These are phyloP conservation scores for Phainopepla nitens DNA, from an alignment of 2,113 vertebrate species.

Conservation along the genomic window DNA sequence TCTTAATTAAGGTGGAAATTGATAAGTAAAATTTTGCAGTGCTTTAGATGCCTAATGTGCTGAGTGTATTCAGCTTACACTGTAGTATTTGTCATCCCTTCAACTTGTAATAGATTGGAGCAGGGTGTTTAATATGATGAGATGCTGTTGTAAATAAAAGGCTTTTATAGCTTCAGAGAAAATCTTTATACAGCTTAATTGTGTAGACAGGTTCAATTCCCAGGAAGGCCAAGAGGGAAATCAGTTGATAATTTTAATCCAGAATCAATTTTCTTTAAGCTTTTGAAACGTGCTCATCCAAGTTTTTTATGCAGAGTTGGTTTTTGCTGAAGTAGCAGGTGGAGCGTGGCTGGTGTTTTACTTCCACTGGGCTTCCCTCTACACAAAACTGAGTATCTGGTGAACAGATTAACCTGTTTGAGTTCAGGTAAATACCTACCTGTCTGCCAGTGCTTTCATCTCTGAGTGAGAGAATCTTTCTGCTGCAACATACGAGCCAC, in stretches of 20 bases:
- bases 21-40: not conserved
- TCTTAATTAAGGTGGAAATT: constrained; percentile 10
- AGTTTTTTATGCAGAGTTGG: not conserved
- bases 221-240: constrained; percentile 34
- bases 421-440: not conserved
- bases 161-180: constrained; percentile 17
- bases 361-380: not conserved
- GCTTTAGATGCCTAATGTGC: not conserved
- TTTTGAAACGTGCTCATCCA: not conserved
- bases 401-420: not conserved
- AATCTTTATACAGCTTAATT: constrained; percentile 47
- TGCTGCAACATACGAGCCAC: not conserved
- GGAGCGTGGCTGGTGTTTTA: not conserved
- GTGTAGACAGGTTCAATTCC: constrained; percentile 27
- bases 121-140: not conserved
- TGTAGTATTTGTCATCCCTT: constrained; percentile 6
- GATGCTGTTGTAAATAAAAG: constrained; percentile 11
- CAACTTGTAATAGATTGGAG: not conserved
- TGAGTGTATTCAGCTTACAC: not conserved
- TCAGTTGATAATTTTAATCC: constrained; percentile 31
- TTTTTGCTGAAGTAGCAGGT: not conserved
- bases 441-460: not conserved
- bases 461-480: not conserved
- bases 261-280: constrained; percentile 37
- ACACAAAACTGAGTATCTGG: not conserved